These are phyloP conservation scores for Parazoanthus swiftii DNA, from an alignment of 92 coral and sea anemone species.

Conservation along the genomic window DNA sequence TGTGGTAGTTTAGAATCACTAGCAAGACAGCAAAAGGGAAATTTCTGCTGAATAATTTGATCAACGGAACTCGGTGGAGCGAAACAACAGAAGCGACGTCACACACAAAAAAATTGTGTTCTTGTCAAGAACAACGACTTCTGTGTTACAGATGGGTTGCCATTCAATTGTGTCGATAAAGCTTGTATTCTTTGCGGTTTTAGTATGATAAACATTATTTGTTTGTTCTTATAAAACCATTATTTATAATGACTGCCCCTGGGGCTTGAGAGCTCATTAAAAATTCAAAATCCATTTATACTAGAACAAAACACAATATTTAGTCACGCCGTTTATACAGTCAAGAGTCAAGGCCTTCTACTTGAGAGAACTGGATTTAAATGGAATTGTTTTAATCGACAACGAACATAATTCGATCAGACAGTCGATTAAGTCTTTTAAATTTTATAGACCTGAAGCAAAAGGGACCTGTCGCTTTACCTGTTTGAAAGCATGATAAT, in stretches of 20 bases:
- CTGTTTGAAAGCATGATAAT: not conserved
- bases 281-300: slow-evolving; percentile 33
- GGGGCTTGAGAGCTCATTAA: slow-evolving; percentile 22
- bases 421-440: not conserved
- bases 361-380: not conserved
- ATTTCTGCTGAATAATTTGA: not conserved
- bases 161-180: slow-evolving; percentile 33
- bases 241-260: slow-evolving; percentile 39
- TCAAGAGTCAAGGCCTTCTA: not conserved
- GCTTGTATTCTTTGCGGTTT: slow-evolving; percentile 38
- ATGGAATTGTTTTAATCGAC: not conserved
- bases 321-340: slow-evolving; percentile 3
- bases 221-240: slow-evolving; percentile 38
- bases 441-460: not conserved
- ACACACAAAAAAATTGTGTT: not conserved
- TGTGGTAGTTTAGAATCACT: not conserved
- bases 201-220: slow-evolving; percentile 33
- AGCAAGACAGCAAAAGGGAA: not conserved
- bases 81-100: not conserved
- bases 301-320: slow-evolving; percentile 21
- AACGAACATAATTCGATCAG: not conserved
- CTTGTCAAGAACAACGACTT: not conserved
- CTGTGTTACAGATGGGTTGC: slow-evolving; percentile 7
- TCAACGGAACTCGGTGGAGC: not conserved
- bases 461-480: not conserved